A percentile compares a stretch with the other conserved stretches of the same genome.
Conservation (phyloP, 2,888 invertebrate species). For the Chloromyia formosa region DNA sequence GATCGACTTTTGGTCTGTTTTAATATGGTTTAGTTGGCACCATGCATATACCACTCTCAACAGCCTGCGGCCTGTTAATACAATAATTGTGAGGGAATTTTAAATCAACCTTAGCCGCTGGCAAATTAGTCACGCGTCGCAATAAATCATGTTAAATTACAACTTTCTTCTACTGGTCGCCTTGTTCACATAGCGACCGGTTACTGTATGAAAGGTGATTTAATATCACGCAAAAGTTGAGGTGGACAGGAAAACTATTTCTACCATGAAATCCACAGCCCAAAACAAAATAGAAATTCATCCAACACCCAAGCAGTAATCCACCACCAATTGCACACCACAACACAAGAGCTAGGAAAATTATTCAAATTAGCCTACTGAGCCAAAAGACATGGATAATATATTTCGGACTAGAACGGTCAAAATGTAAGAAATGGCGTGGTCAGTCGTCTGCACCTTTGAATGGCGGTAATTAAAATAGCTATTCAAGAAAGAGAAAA, state of each 20-base stretch:
- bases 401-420: not conserved
- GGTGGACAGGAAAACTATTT: slow-evolving; percentile 31
- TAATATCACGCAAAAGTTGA: slow-evolving; percentile 40
- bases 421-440: slow-evolving; percentile 5
- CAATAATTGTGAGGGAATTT: not conserved
- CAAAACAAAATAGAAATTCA: slow-evolving; percentile 28
- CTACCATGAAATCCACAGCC: slow-evolving; percentile 36
- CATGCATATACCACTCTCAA: too few relatives aligned
- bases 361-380: slow-evolving; percentile 38
- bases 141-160: slow-evolving; percentile 44
- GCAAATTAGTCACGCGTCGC: slow-evolving; percentile 40
- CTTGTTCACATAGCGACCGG: not conserved
- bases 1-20: too few relatives aligned
- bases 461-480: slow-evolving; percentile 38
- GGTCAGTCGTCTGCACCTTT: slow-evolving; percentile 24
- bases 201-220: slow-evolving; percentile 20
- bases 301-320: not conserved
- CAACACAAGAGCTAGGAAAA: not conserved
- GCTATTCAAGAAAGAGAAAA: slow-evolving; percentile 12
- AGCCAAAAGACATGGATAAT: not conserved
- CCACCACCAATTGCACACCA: not conserved
- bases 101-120: slow-evolving; percentile 30
- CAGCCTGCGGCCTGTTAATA: too few relatives aligned
- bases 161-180: slow-evolving; percentile 31
- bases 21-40: too few relatives aligned